Conservation (phyloP, 2,797 vertebrate species). For the Chromobotia macracanthus region DNA sequence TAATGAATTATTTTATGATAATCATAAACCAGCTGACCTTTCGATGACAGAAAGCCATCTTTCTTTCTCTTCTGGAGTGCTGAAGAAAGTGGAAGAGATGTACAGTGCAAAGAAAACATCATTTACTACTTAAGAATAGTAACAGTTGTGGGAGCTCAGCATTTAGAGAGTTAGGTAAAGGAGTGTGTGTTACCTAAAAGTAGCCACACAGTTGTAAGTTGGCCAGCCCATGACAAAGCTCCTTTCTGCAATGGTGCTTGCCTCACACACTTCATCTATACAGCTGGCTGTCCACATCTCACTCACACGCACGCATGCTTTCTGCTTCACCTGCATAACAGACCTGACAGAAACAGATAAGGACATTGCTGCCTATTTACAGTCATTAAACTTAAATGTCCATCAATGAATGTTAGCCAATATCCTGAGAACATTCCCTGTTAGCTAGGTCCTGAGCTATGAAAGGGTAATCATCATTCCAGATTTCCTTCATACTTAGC, state of each 20-base stretch:
- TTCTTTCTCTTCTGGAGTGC: conserved; percentile 87
- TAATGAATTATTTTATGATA: not conserved
- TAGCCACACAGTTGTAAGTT: conserved; percentile 89
- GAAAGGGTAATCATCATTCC: no score
- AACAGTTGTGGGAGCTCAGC: not conserved
- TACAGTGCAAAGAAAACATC: not conserved
- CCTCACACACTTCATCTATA: conserved; percentile 92
- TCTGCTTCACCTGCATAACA: conserved; percentile 85
- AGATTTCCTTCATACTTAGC: conserved; percentile 82
- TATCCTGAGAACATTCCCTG: not conserved
- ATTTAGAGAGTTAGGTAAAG: not conserved
- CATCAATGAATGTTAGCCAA: not conserved
- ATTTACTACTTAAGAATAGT: not conserved
- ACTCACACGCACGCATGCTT: conserved; percentile 82
- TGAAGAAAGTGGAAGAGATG: conserved; percentile 61
- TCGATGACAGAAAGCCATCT: conserved; percentile 87
- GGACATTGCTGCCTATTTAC: not conserved
- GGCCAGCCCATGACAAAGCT: conserved; percentile 97
- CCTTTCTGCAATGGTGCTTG: conserved; percentile 79
- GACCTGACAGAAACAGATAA: conserved; percentile 71
- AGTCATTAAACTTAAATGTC: not conserved
- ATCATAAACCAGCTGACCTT: conserved; percentile 73
- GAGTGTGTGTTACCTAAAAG: conserved; percentile 83
- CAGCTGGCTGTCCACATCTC: conserved; percentile 94
- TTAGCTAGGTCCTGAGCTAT: no score